Conservation (phyloP, 2,113 vertebrate genomes). For the Heteronetta atricapilla region DNA sequence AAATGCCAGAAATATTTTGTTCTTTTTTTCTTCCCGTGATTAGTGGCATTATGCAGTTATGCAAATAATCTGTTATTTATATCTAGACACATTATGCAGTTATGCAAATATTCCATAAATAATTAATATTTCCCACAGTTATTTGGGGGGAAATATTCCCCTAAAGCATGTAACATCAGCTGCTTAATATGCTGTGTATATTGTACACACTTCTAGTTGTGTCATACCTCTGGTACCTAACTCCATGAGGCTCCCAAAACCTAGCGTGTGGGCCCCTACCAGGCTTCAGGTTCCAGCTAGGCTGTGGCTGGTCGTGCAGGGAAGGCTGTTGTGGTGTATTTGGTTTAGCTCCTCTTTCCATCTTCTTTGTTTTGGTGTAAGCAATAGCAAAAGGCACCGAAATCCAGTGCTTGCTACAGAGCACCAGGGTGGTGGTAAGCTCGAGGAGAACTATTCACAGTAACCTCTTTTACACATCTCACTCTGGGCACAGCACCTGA, state of each 20-base stretch:
- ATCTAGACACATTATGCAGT: conserved; percentile 82
- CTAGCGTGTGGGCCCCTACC: not conserved
- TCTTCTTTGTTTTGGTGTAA: not conserved
- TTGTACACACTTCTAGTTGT: conserved; percentile 17
- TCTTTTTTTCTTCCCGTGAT: conserved; percentile 76
- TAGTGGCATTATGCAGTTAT: conserved; percentile 84
- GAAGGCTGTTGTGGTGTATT: not conserved
- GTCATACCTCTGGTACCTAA: not conserved
- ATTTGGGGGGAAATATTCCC: conserved; percentile 71
- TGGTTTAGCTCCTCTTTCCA: not conserved
- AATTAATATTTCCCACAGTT: conserved; percentile 82
- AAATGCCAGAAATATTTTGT: conserved; percentile 80
- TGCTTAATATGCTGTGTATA: conserved; percentile 30
- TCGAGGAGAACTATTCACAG: not conserved
- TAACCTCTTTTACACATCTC: not conserved
- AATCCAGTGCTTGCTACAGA: not conserved
- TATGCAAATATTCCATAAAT: conserved; percentile 84
- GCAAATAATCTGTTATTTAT: conserved; percentile 86
- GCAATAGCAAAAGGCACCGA: not conserved
- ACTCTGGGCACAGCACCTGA: not conserved
- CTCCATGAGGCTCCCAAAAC: not conserved
- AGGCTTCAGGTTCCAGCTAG: not conserved
- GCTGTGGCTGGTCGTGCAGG: rapidly evolving
- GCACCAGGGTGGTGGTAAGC: conserved; percentile 26
- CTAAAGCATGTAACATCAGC: conserved; percentile 60